phyloP scores from a whole-genome alignment of 2,113 vertebrate genomes.

The Chaenocephalus aceratus region DNA sequence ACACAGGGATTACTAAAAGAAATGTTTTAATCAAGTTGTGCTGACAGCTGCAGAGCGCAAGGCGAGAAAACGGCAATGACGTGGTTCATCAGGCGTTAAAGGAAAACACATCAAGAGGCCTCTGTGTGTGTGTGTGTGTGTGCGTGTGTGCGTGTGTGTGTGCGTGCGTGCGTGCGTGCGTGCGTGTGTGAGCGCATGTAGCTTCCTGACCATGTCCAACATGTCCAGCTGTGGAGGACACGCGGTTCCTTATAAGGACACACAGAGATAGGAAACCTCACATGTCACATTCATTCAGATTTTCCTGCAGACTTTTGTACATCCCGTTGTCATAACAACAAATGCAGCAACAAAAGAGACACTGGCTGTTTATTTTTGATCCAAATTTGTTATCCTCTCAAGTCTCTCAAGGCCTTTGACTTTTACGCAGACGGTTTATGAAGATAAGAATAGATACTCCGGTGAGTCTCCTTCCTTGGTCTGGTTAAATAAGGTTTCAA shows the following conservation, averaged over 20 bases:
- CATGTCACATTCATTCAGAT: slow-evolving; percentile 36
- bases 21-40: slow-evolving; percentile 84
- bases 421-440: slow-evolving; percentile 19
- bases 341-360: slow-evolving; percentile 3
- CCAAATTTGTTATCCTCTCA: slow-evolving; percentile 6
- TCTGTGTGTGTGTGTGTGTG: slow-evolving; percentile 39
- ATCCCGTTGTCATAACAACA: slow-evolving; percentile 30
- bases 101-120: slow-evolving; percentile 75
- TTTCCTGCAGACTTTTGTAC: not conserved
- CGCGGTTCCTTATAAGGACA: slow-evolving; percentile 57
- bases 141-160: slow-evolving; percentile 35
- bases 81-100: slow-evolving; percentile 79
- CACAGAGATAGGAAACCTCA: slow-evolving; percentile 45
- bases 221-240: slow-evolving; percentile 74
- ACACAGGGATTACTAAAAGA: slow-evolving; percentile 82
- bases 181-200: slow-evolving; percentile 35
- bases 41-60: slow-evolving; percentile 81
- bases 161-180: slow-evolving; percentile 37
- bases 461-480: not conserved
- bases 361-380: slow-evolving; percentile 13
- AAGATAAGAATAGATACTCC: not conserved
- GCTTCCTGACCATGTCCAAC: slow-evolving; percentile 67
- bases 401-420: slow-evolving; percentile 30
- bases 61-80: slow-evolving; percentile 82
- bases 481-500: not conserved